Evolutionary conservation across 92 coral and sea anemone genomes (phyloP), one percentile per base, ranked within the genome.

Genomic region (Epizoanthus rinbou): DNA sequence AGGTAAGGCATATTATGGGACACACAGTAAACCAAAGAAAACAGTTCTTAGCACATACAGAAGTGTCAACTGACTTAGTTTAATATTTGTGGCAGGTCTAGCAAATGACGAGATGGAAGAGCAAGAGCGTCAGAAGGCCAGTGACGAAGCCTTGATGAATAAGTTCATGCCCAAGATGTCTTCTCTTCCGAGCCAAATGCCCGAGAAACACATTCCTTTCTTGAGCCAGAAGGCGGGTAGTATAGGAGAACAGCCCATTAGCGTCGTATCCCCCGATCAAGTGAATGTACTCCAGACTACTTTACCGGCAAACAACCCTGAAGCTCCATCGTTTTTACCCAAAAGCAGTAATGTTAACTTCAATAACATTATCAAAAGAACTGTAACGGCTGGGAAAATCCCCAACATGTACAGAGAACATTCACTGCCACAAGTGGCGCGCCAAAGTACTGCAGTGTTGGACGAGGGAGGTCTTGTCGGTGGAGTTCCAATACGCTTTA

Each of bases 201-300:
- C 91, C 2, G 87, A 84, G 35, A 89, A 81, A 86, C 92, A 89
- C 74, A 19, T 5, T 41, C 82, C 82, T 3, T 35, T 78, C 56
- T n/a, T 78, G 65, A 79, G 84, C 14, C 83, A 85, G 45, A 86
- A 93, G 13, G 88, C 90, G 69, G 93, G 88, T 79, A 85, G 84
- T 45, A 91, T 93, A 9, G 91, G 90, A 76, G 93, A 91, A 71
- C 99, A 97, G 87, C 87, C 87, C 69, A 89, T 97, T 28, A 92
- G 97, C 68, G 89, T 97, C 11, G 85, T 97, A 18, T 85, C 81
- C 23, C 98, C 93, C 39, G 86, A 95, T 83, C 97, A 96, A 85
- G 80, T 97, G 73, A 86, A 92, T 73, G 89, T 97, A 59, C 86
- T 92, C 64, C 95, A 92, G 57, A 89, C 90, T 33, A 89, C 91